These are phyloP conservation scores for Drosophila neutralis DNA, from an alignment of 2,888 invertebrate species.

Conservation along the genomic window DNA sequence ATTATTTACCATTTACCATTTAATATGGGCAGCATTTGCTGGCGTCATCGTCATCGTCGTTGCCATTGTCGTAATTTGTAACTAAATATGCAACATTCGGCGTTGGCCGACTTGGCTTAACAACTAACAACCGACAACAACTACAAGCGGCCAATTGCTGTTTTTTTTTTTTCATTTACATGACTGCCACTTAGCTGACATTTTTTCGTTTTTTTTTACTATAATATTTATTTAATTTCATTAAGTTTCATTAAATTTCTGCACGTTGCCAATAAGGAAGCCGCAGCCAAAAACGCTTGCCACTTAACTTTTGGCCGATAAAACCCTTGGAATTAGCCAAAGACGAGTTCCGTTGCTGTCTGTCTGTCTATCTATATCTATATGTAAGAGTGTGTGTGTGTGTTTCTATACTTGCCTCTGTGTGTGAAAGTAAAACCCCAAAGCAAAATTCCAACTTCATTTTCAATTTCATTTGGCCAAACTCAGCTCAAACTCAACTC, in stretches of 20 bases:
- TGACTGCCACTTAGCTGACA: conserved; percentile 41
- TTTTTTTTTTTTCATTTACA: conserved; percentile 2
- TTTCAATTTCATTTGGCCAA: conserved; percentile 69
- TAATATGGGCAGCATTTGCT: conserved; percentile 70
- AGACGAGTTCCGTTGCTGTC: conserved; percentile 37
- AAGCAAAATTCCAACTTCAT: conserved; percentile 49
- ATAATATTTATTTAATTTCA: conserved; percentile 77
- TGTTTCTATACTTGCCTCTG: conserved; percentile 22
- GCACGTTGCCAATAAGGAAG: conserved; percentile 76
- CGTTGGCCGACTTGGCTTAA: conserved; percentile 46
- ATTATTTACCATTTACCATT: conserved; percentile 76
- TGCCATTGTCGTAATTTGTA: conserved; percentile 78
- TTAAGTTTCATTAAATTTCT: conserved; percentile 76
- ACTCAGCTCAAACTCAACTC: conserved; percentile 38
- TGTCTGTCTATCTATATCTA: not conserved
- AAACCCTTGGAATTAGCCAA: conserved; percentile 56
- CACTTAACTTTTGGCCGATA: conserved; percentile 60
- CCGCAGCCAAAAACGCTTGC: conserved; percentile 61
- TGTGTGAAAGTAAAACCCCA: conserved; percentile 72
- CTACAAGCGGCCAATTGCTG: conserved; percentile 30
- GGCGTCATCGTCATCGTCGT: conserved; percentile 46
- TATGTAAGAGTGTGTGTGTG: conserved; percentile 26
- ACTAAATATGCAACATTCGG: conserved; percentile 70
- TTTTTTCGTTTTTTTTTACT: conserved; percentile 26
- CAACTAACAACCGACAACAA: conserved; percentile 40